Conservation (phyloP, 2,113 vertebrate genomes). For the Laticauda colubrina region DNA sequence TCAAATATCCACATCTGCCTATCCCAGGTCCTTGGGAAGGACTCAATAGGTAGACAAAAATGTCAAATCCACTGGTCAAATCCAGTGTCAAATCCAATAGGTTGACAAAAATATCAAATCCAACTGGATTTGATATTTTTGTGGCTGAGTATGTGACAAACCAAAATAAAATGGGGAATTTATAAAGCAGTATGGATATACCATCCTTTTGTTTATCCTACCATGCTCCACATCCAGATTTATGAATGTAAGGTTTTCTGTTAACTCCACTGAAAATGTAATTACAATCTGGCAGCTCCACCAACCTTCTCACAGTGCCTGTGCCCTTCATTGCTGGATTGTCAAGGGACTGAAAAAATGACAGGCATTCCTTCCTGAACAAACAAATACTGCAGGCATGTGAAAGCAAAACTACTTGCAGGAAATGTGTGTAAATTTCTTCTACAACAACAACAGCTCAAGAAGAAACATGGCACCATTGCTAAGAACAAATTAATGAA, state of each 20-base stretch:
- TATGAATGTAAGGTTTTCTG: not conserved
- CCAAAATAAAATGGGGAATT: not conserved
- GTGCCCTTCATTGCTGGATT: not conserved
- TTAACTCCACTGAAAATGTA: not conserved
- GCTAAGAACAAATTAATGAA: constrained; percentile 3
- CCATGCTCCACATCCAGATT: not conserved
- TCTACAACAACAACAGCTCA: not conserved
- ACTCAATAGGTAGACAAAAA: not conserved
- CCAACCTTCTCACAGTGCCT: not conserved
- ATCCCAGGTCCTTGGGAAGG: not conserved
- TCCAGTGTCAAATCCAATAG: too few relatives aligned
- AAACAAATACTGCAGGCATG: not conserved
- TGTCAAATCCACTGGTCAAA: not conserved
- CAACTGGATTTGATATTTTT: too few relatives aligned
- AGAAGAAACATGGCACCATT: not conserved
- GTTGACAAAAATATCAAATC: not conserved
- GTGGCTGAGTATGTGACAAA: not conserved
- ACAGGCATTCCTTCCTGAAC: not conserved
- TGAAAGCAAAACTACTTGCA: not conserved
- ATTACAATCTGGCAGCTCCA: not conserved
- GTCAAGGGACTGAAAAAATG: not conserved
- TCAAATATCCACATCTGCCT: not conserved
- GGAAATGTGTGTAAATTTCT: not conserved
- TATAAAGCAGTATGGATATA: not conserved
- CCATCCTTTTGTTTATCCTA: not conserved